Conservation (phyloP, 2,113 vertebrate species). For the Taurulus bubalis region DNA sequence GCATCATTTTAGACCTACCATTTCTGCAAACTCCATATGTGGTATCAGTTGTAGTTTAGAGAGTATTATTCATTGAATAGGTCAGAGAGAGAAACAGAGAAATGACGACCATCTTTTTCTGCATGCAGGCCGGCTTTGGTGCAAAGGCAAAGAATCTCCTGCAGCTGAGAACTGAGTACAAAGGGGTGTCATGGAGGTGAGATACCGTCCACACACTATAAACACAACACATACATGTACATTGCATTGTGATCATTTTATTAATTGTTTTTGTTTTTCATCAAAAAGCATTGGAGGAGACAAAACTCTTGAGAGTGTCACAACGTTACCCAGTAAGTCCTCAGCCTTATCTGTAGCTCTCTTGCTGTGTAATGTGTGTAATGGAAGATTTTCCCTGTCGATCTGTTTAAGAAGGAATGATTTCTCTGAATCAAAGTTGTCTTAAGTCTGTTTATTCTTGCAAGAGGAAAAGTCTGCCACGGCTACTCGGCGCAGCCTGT, state of each 20-base stretch:
- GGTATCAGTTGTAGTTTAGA: neutral
- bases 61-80: neutral
- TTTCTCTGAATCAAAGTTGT: no score
- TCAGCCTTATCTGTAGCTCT: neutral
- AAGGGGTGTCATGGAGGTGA: slow-evolving; percentile 94
- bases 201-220: slow-evolving; percentile 9
- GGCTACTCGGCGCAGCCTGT: no score
- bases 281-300: slow-evolving; percentile 91
- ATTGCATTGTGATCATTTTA: neutral
- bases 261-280: slow-evolving; percentile 42
- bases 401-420: no score
- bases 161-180: slow-evolving; percentile 79
- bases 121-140: slow-evolving; percentile 85
- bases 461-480: no score
- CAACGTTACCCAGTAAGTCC: slow-evolving; percentile 93
- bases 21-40: neutral
- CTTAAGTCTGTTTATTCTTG: no score
- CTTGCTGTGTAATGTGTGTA: slow-evolving; percentile 9
- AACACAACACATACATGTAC: neutral
- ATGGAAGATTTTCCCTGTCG: no score
- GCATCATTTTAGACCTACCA: neutral
- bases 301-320: slow-evolving; percentile 85
- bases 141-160: slow-evolving; percentile 79
- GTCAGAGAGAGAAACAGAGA: neutral
- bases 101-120: neutral